Percentiles rank a stretch among this genome's conserved stretches.
phyloP scores from a whole-genome alignment of 2,113 vertebrate genomes.

The Carassius auratus region DNA sequence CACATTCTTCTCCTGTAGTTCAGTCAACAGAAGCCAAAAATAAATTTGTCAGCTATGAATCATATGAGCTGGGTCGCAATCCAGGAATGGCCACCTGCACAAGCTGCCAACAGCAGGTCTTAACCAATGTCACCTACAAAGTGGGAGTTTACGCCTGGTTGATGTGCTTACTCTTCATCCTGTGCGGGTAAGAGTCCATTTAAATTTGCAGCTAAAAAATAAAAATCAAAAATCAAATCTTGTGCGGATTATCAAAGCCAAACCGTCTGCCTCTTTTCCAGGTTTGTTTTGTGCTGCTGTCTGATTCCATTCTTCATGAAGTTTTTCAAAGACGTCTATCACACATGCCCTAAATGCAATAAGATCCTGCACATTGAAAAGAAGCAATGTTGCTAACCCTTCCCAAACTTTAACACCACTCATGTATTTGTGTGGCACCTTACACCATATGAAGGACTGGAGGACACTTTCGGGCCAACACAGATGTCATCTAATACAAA shows the following conservation, averaged over 20 bases:
- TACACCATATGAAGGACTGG: conserved; percentile 27
- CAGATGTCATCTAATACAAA: conserved; percentile 6
- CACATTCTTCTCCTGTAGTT: conserved; percentile 43
- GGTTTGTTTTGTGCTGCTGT: conserved; percentile 76
- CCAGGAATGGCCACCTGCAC: conserved; percentile 71
- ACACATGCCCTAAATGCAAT: conserved; percentile 77
- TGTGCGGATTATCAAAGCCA: background rate
- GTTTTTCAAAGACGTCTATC: conserved; percentile 75
- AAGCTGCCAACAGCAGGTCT: conserved; percentile 74
- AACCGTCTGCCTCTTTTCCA: conserved; percentile 44
- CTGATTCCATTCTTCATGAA: conserved; percentile 76
- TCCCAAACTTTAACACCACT: background rate
- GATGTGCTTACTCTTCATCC: conserved; percentile 78
- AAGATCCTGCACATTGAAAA: conserved; percentile 74
- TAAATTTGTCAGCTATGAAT: conserved; percentile 71
- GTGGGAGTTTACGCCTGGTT: conserved; percentile 76
- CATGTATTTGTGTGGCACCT: background rate
- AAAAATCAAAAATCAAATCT: background rate
- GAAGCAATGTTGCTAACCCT: conserved; percentile 69
- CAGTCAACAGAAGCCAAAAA: conserved; percentile 47
- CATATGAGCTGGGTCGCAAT: conserved; percentile 53
- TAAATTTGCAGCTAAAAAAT: background rate
- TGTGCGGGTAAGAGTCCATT: conserved; percentile 71
- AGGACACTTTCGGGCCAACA: conserved; percentile 6
- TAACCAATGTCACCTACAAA: conserved; percentile 75